Conservation (phyloP, 2,797 vertebrate genomes). For the Holocentrus rufus region DNA sequence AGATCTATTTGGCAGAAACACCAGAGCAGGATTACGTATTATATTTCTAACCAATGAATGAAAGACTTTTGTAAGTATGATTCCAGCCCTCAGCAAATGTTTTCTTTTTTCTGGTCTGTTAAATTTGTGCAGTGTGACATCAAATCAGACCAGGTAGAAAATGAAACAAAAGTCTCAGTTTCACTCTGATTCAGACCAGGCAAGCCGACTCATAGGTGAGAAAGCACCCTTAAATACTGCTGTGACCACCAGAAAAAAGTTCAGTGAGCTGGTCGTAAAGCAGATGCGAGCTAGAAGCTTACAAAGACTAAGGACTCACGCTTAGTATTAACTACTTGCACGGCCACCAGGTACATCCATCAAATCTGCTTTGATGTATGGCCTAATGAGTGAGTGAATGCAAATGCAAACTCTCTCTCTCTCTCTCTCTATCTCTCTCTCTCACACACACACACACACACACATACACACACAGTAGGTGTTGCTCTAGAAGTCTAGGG, state of each 20-base stretch:
- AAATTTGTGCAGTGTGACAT: too few species aligned
- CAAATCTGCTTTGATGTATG: slow-evolving; percentile 24
- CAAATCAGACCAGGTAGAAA: too few species aligned
- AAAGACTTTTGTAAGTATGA: too few species aligned
- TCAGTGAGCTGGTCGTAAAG: slow-evolving; percentile 15
- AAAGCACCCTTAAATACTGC: neutral
- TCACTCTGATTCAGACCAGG: too few species aligned
- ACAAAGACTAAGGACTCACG: neutral
- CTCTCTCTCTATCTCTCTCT: neutral
- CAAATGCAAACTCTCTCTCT: neutral
- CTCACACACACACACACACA: neutral
- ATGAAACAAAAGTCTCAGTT: too few species aligned
- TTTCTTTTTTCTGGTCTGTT: too few species aligned
- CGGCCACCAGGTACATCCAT: slow-evolving; percentile 8
- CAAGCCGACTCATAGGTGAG: too few species aligned
- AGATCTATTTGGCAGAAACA: too few species aligned
- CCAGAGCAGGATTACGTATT: too few species aligned
- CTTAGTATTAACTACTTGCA: neutral
- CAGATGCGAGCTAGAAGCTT: neutral
- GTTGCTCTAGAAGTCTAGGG: neutral
- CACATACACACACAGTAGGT: slow-evolving; percentile 2
- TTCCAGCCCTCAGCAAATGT: too few species aligned
- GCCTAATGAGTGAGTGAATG: slow-evolving; percentile 20
- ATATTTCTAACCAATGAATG: too few species aligned
- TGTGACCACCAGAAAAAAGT: neutral